Conservation (phyloP, 2,797 vertebrate genomes). For the Loris lydekkerianus region DNA sequence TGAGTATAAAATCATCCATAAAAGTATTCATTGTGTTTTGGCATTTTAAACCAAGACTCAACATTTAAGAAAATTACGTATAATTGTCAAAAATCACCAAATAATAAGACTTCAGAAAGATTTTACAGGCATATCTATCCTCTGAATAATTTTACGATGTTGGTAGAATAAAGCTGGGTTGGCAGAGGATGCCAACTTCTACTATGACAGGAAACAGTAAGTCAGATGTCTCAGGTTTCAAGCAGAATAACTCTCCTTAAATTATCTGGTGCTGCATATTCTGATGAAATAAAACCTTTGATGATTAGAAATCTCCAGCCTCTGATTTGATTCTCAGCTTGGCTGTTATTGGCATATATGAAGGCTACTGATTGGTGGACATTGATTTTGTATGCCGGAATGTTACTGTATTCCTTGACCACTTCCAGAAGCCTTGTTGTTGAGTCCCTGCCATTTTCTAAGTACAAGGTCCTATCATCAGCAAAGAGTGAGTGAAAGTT, state of each 20-base stretch:
- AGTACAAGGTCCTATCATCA: no score
- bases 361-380: no score
- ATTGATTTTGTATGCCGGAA: no score
- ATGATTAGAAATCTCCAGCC: background rate
- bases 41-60: conserved; percentile 16
- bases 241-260: background rate
- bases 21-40: conserved; percentile 19
- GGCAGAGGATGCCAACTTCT: background rate
- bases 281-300: conserved; percentile 32
- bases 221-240: conserved; percentile 13
- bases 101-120: background rate
- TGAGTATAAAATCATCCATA: background rate
- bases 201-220: background rate
- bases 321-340: background rate
- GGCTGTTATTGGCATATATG: no score
- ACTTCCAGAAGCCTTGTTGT: no score
- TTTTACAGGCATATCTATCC: background rate
- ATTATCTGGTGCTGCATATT: background rate
- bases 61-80: background rate
- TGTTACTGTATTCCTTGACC: no score
- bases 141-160: background rate
- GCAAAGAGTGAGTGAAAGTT: no score
- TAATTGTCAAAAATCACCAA: background rate
- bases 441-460: no score
- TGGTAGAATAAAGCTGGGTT: background rate